Percentiles rank a stretch among this genome's conserved stretches.
Evolutionary conservation across 2,113 vertebrate species (phyloP).

Genomic region (Lanius ludovicianus): DNA sequence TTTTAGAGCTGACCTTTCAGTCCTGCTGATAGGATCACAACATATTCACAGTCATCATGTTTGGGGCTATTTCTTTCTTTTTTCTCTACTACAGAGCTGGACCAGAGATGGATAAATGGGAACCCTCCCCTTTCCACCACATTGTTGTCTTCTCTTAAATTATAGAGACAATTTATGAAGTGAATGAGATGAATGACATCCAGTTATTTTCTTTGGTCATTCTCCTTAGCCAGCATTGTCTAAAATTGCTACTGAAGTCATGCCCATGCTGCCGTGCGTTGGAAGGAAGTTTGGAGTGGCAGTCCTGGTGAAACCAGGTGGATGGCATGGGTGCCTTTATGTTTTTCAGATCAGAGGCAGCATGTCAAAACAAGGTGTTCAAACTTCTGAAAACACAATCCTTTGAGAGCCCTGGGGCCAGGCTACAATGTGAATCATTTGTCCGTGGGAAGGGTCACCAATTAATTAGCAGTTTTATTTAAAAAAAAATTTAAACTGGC

Average conservation of each 20-base stretch:
- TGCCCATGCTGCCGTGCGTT: accelerated
- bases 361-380: background rate
- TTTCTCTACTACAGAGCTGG: background rate
- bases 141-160: background rate
- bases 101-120: background rate
- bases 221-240: background rate
- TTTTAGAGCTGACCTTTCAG: background rate
- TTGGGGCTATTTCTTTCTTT: background rate
- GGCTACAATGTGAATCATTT: background rate
- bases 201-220: background rate
- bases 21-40: background rate
- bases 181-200: background rate
- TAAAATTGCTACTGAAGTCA: background rate
- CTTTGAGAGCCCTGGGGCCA: background rate
- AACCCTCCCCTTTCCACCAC: background rate
- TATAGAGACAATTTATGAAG: background rate
- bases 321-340: background rate
- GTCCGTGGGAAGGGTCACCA: conserved; percentile 46
- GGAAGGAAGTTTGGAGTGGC: background rate
- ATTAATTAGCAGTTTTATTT: conserved; percentile 48
- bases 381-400: background rate
- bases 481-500: conserved; percentile 8
- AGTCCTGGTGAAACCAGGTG: background rate
- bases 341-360: background rate
- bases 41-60: accelerated